Percentiles rank a stretch among this genome's conserved stretches.
These are phyloP conservation scores for Subacronicta megacephala DNA, from an alignment of 2,888 invertebrate species.

Conservation along the genomic window DNA sequence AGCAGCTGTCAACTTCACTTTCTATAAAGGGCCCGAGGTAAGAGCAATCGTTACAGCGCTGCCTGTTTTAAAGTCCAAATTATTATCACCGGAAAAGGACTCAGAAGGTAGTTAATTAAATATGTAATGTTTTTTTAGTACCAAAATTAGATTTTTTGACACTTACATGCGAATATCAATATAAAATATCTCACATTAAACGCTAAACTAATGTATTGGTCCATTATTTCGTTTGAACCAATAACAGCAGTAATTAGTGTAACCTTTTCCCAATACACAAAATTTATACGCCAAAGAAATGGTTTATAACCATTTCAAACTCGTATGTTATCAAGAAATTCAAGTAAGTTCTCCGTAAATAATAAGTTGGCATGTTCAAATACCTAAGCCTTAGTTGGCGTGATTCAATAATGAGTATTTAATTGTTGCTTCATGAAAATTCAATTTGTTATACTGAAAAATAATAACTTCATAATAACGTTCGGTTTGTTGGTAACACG, in stretches of 20 bases:
- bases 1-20: constrained; percentile 92
- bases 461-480: constrained; percentile 67
- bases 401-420: constrained; percentile 73
- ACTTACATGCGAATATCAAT: too few relatives aligned
- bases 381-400: constrained; percentile 67
- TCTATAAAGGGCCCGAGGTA: constrained; percentile 93
- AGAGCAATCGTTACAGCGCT: constrained; percentile 65
- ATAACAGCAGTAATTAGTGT: too few relatives aligned
- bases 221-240: too few relatives aligned
- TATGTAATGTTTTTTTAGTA: too few relatives aligned
- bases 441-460: constrained; percentile 67
- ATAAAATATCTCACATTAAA: too few relatives aligned
- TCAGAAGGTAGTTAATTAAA: too few relatives aligned
- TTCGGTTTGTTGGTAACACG: constrained; percentile 15
- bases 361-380: constrained; percentile 58
- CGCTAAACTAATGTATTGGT: too few relatives aligned
- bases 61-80: too few relatives aligned
- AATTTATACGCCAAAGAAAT: constrained; percentile 8
- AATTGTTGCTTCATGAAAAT: constrained; percentile 75
- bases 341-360: constrained; percentile 49
- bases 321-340: constrained; percentile 33
- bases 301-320: constrained; percentile 26
- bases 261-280: not conserved
- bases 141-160: too few relatives aligned
- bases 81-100: too few relatives aligned